phyloP scores from a whole-genome alignment of 2,797 vertebrate genomes.

The Gorsachius magnificus region DNA sequence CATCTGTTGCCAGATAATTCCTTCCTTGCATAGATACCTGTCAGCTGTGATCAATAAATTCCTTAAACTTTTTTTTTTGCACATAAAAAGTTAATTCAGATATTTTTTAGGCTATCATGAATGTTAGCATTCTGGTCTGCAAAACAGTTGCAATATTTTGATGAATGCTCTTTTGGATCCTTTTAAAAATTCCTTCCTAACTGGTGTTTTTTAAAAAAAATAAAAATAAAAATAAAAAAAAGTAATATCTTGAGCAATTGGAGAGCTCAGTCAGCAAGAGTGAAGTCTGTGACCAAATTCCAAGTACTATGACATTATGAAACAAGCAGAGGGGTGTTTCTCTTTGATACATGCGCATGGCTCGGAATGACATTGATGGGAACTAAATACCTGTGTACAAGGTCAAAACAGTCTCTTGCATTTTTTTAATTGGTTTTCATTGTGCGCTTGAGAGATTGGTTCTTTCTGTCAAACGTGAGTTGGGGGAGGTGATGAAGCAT shows the following conservation, averaged over 20 bases:
- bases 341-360: not conserved
- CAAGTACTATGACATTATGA: not conserved
- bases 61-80: not conserved
- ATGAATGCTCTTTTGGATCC: not conserved
- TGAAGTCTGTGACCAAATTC: not conserved
- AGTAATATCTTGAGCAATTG: not conserved
- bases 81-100: not conserved
- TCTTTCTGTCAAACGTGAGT: not conserved
- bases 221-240: not conserved
- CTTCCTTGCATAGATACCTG: not conserved
- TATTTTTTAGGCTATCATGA: not conserved
- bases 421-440: not conserved
- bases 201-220: not conserved
- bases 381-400: not conserved
- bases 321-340: fast-evolving
- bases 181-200: not conserved
- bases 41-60: conserved; percentile 14
- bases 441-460: not conserved
- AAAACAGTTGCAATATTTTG: not conserved
- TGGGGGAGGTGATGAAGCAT: not conserved
- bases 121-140: not conserved
- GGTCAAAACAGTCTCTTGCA: not conserved
- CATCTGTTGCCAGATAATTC: not conserved
- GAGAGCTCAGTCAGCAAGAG: not conserved
- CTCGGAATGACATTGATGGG: not conserved